These are phyloP conservation scores for Spialia ferax DNA, from an alignment of 2,888 invertebrate genomes.

Conservation along the genomic window DNA sequence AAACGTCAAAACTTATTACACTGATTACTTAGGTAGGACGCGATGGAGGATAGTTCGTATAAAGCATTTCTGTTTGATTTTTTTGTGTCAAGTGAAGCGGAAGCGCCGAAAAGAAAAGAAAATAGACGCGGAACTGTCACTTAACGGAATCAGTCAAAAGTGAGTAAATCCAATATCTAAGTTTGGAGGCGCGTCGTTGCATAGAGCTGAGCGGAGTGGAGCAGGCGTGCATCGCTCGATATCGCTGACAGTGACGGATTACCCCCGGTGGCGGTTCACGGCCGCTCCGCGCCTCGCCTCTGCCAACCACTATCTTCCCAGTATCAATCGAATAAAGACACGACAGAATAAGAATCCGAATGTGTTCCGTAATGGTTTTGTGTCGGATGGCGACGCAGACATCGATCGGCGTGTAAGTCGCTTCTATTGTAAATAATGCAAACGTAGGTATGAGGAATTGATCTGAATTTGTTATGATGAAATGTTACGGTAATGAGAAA, in stretches of 20 bases:
- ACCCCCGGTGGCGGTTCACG: conserved; percentile 60
- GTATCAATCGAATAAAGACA: conserved; percentile 49
- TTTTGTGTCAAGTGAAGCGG: background rate
- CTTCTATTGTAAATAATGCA: background rate
- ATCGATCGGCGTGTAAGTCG: conserved; percentile 30
- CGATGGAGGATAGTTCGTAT: too few species aligned
- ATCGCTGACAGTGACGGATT: conserved; percentile 81
- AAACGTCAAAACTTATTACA: too few species aligned
- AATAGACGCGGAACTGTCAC: conserved; percentile 63
- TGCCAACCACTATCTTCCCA: conserved; percentile 50
- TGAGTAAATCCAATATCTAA: conserved; percentile 82
- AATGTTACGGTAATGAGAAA: background rate
- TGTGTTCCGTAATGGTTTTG: conserved; percentile 41
- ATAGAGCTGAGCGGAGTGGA: conserved; percentile 57
- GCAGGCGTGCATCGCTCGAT: conserved; percentile 79
- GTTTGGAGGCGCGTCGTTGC: conserved; percentile 65
- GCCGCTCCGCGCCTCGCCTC: conserved; percentile 40
- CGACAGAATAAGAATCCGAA: conserved; percentile 39
- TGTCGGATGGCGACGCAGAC: conserved; percentile 30
- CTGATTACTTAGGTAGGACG: too few species aligned
- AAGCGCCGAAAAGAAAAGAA: conserved; percentile 45
- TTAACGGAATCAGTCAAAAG: conserved; percentile 75
- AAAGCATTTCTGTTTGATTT: background rate
- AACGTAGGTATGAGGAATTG: background rate
- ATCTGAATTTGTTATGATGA: background rate